Base-by-base conservation (phyloP, 2,797 vertebrate species). In the Paramormyrops hopkinsi region DNA sequence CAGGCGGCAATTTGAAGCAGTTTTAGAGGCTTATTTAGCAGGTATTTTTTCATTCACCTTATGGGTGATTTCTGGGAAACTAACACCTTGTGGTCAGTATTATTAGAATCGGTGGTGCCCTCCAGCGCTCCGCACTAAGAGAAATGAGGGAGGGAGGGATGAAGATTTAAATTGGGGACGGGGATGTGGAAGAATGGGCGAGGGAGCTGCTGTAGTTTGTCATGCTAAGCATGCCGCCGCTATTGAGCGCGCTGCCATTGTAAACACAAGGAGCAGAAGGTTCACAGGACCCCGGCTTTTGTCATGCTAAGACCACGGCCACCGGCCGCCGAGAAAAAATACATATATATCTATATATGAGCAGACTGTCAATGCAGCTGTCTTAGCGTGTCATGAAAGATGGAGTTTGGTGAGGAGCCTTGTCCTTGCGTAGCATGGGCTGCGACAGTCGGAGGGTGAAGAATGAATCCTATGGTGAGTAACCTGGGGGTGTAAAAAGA, bases 201-300 rank as follows among this genome's bases (percentile, higher is more conserved):
- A 46, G 25, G n/a, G 86, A 86, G 48, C 37, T 88, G 51, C 37
- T 4, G 87, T 79, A 69, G 87, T 88, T 69, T 90, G 87, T 90
- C 79, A 90, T 90, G 89, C 89, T 90, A 88, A 90, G 76, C 53
- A 86, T 73, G 54, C 79, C 82, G 87, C 50, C 37, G 56, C 88
- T 89, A 90, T 90, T 90, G 90, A 90, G 88, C 59, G 44, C n/a
- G 4, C 8, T 76, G 90, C 88, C 88, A 79, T 59, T 33, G 62
- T 48, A 79, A 73, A 90, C 90, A 56, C 82, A 87, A 62, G 83
- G 94, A 93, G 93, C 93, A 93, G 92, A 90, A 89, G 90, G 93
- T 94, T 95, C 93, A 93, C 94, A 94, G 93, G 94, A 92, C 92
- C 93, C 92, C 91, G 89, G 82, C 88, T 91, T 90, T 94, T 94